A percentile compares a stretch with the other conserved stretches of the same genome.
These are phyloP conservation scores for Latheticus oryzae DNA, from an alignment of 2,888 invertebrate genomes.

Conservation along the genomic window DNA sequence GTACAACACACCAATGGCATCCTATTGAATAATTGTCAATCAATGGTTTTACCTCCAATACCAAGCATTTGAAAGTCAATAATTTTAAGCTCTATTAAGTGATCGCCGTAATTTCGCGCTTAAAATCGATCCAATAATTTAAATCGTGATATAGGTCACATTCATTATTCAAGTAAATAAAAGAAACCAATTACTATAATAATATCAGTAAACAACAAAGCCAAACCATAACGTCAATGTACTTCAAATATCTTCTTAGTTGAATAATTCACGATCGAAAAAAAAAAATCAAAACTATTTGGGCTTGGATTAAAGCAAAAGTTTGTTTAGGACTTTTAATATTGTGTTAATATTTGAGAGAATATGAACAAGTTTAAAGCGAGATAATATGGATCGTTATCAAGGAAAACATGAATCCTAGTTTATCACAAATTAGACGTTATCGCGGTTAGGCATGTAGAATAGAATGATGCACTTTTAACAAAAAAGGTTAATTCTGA, in stretches of 20 bases:
- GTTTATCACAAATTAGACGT: conserved; percentile 4
- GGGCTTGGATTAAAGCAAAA: too few relatives aligned
- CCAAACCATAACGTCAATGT: too few relatives aligned
- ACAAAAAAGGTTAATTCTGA: too few relatives aligned
- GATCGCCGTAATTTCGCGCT: neutral
- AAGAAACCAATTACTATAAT: too few relatives aligned
- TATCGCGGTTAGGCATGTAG: neutral
- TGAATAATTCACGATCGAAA: too few relatives aligned
- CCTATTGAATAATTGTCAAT: conserved; percentile 45
- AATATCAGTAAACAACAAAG: too few relatives aligned
- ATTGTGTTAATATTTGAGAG: conserved; percentile 12
- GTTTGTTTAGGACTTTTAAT: conserved; percentile 18
- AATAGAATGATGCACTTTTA: too few relatives aligned
- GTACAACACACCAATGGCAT: conserved; percentile 38
- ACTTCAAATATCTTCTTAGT: too few relatives aligned
- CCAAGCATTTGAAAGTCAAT: conserved; percentile 39
- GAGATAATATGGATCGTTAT: conserved; percentile 20
- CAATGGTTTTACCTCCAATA: conserved; percentile 44
- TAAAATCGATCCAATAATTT: conserved; percentile 10
- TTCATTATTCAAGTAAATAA: too few relatives aligned
- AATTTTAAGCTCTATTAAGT: conserved; percentile 41
- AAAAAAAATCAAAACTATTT: too few relatives aligned
- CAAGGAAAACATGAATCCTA: conserved; percentile 10
- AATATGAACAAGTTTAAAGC: conserved; percentile 6
- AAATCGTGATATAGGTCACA: neutral